A percentile compares a stretch with the other conserved stretches of the same genome.
Conservation (phyloP, 2,797 vertebrate species). For the Miopithecus talapoin region DNA sequence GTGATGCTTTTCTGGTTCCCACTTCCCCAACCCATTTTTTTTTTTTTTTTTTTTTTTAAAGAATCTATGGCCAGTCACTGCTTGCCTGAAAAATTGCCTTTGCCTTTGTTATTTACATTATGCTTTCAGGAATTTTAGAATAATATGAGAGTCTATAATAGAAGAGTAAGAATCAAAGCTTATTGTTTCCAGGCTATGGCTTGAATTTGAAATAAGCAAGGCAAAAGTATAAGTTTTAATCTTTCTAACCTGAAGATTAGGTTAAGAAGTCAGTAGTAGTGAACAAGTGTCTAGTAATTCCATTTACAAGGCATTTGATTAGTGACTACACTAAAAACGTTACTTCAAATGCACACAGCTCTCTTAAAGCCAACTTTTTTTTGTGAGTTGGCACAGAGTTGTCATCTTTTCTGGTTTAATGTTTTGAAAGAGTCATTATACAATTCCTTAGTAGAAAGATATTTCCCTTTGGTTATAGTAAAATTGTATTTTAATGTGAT, state of each 20-base stretch:
- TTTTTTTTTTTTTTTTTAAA: background rate
- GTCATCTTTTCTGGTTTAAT: background rate
- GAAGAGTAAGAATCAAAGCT: background rate
- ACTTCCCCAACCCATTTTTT: too few species aligned
- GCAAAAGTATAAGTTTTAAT: constrained; percentile 18
- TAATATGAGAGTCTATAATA: background rate
- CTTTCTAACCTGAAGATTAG: constrained; percentile 23
- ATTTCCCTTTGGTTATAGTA: constrained; percentile 32
- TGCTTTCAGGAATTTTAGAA: constrained; percentile 8
- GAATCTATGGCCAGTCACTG: background rate
- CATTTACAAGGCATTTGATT: constrained; percentile 18
- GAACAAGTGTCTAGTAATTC: constrained; percentile 39
- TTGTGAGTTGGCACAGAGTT: background rate
- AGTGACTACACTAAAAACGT: background rate
- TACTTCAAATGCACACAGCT: background rate
- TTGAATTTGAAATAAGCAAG: constrained; percentile 43
- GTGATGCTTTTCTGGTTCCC: background rate
- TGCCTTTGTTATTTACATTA: background rate
- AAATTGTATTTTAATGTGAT: constrained; percentile 40
- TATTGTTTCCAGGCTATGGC: background rate
- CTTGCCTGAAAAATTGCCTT: background rate
- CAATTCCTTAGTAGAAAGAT: background rate
- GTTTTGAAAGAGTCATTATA: background rate
- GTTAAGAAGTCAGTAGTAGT: background rate
- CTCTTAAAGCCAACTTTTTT: background rate